Conservation (phyloP, 2,797 vertebrate genomes). For the Podarcis lilfordi region DNA sequence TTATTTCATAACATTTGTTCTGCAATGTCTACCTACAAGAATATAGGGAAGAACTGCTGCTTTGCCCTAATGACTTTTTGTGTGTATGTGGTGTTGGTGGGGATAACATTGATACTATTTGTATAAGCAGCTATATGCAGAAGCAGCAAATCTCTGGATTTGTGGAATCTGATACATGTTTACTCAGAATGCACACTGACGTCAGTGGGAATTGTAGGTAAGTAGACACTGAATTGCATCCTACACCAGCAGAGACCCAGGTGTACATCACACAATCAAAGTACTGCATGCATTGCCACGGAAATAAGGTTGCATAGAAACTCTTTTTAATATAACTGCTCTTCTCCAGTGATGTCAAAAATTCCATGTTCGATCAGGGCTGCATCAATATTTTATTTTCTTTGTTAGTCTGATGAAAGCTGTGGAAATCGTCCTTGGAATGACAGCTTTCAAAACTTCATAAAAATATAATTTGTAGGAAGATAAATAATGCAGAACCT, state of each 20-base stretch:
- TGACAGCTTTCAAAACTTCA: slow-evolving; percentile 25
- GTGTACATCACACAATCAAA: background rate
- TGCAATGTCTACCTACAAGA: no score
- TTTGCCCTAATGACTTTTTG: no score
- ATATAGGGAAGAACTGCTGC: no score
- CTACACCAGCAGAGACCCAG: background rate
- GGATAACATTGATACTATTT: background rate
- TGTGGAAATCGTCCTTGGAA: slow-evolving; percentile 20
- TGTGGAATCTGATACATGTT: no score
- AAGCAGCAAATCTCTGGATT: background rate
- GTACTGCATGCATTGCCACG: background rate
- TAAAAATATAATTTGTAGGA: slow-evolving; percentile 45
- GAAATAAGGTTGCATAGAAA: background rate
- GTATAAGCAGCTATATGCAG: background rate
- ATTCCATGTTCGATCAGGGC: slow-evolving; percentile 9
- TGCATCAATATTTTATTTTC: slow-evolving; percentile 31
- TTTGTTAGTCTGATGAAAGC: slow-evolving; percentile 12
- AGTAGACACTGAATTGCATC: no score
- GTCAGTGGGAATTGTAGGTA: no score
- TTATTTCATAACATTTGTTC: no score
- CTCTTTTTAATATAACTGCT: slow-evolving; percentile 25
- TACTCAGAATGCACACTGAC: no score
- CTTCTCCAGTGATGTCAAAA: slow-evolving; percentile 24
- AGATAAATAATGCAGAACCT: slow-evolving; percentile 35
- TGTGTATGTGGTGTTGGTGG: no score